Conservation (phyloP, 1,140 invertebrate species). For the Ips typographus region DNA sequence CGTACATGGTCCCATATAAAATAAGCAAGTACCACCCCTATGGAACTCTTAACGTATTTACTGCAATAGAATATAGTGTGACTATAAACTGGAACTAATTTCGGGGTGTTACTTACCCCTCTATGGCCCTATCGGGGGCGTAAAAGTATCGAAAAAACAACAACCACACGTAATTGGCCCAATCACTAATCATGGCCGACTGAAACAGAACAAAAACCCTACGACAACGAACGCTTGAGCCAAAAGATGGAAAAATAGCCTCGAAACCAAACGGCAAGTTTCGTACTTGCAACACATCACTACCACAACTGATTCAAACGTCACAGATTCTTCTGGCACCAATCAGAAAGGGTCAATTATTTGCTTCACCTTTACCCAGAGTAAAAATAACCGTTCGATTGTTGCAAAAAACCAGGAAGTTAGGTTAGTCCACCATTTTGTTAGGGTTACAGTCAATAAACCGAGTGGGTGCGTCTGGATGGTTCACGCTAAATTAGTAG, state of each 20-base stretch:
- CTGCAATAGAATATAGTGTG: slow-evolving; percentile 32
- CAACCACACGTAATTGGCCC: slow-evolving; percentile 35
- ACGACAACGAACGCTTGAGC: slow-evolving; percentile 2
- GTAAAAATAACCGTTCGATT: no score
- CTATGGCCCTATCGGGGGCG: slow-evolving; percentile 12
- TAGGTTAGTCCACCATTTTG: no score
- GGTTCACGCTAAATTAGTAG: no score
- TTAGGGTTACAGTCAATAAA: no score
- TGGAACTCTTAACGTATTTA: slow-evolving; percentile 35
- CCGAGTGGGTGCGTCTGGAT: no score
- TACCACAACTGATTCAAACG: background rate
- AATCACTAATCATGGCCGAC: slow-evolving; percentile 32
- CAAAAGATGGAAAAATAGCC: slow-evolving; percentile 22
- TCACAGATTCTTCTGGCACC: slow-evolving; percentile 6
- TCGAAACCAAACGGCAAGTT: slow-evolving; percentile 9
- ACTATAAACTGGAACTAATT: no score
- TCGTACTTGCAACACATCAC: slow-evolving; percentile 28
- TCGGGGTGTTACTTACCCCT: slow-evolving; percentile 12
- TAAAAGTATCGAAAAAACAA: slow-evolving; percentile 34
- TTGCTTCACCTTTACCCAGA: no score
- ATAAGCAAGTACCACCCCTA: slow-evolving; percentile 35
- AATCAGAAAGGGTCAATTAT: background rate
- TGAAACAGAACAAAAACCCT: slow-evolving; percentile 23
- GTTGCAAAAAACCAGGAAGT: no score
- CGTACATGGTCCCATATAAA: slow-evolving; percentile 34